Evolutionary conservation across 2,888 invertebrate genomes (phyloP).

Genomic region (Aleiodes leptofemur): DNA sequence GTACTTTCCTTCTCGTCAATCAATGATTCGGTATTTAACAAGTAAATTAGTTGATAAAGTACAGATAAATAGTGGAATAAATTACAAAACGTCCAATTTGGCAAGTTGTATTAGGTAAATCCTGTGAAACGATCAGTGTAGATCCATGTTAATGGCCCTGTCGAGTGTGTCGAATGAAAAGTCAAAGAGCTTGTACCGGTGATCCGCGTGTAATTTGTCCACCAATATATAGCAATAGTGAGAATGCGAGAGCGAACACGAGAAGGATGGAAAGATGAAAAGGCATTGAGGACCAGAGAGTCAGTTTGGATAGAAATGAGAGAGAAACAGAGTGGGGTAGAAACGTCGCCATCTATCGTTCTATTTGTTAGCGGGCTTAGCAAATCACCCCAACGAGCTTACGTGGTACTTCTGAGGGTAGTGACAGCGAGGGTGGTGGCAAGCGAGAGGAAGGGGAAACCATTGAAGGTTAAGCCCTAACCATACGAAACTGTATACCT

Average conservation of each 20-base stretch:
- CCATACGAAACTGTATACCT: constrained; percentile 33
- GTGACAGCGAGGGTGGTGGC: constrained; percentile 52
- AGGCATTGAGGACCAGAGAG: not conserved
- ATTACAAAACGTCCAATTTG: constrained; percentile 30
- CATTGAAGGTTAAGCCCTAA: constrained; percentile 69
- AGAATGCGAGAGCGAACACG: constrained; percentile 4
- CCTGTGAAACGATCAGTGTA: constrained; percentile 46
- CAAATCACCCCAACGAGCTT: constrained; percentile 74
- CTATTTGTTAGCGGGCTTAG: constrained; percentile 75
- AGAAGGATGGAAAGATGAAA: constrained; percentile 3
- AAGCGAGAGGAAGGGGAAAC: constrained; percentile 18
- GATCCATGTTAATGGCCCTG: constrained; percentile 59
- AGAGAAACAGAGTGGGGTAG: constrained; percentile 56
- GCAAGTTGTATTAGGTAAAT: constrained; percentile 39
- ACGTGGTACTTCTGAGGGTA: constrained; percentile 63
- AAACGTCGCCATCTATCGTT: constrained; percentile 74
- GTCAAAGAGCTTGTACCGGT: constrained; percentile 63
- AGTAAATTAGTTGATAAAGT: constrained; percentile 9
- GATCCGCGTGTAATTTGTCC: constrained; percentile 73
- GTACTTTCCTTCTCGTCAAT: not conserved
- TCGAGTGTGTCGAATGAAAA: constrained; percentile 70
- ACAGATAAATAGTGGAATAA: constrained; percentile 11
- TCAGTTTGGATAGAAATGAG: constrained; percentile 23
- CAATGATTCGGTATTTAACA: not conserved
- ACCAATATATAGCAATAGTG: constrained; percentile 50